Percentiles rank a stretch among this genome's conserved stretches.
phyloP scores from a whole-genome alignment of 2,797 vertebrate genomes.

The Otolemur crassicaudatus region DNA sequence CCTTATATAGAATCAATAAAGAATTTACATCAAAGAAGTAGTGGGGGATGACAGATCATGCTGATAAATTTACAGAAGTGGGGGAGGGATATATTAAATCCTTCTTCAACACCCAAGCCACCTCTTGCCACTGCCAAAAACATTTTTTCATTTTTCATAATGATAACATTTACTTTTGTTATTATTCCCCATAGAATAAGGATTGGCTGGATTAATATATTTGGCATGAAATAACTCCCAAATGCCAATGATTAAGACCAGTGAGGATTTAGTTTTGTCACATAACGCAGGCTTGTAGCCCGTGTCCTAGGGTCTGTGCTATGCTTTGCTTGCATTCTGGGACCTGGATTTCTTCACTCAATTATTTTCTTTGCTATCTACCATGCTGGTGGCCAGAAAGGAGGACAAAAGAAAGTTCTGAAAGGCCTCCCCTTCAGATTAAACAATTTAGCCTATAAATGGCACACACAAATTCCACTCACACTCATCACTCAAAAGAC shows the following conservation, averaged over 20 bases:
- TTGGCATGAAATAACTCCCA: not conserved
- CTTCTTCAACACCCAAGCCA: not conserved
- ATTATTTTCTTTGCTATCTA: not conserved
- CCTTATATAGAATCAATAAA: not conserved
- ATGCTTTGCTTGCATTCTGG: not conserved
- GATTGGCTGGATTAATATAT: not conserved
- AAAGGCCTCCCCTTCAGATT: not conserved
- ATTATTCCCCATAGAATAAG: not conserved
- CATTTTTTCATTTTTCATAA: not conserved
- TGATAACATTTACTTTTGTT: not conserved
- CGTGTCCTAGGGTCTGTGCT: not conserved
- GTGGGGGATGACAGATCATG: rapidly evolving
- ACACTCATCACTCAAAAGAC: not conserved
- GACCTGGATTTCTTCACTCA: not conserved
- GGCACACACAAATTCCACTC: not conserved
- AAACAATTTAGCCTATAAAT: not conserved
- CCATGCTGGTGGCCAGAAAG: not conserved
- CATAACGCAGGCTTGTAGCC: not conserved
- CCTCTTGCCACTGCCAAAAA: not conserved
- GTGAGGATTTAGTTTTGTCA: not conserved
- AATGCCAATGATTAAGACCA: not conserved
- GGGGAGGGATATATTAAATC: not conserved
- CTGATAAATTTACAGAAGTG: not conserved
- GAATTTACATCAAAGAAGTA: not conserved
- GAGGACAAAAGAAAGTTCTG: not conserved